Evolutionary conservation across 1,140 invertebrate species (phyloP).

Genomic region (Adoxophyes honmai): DNA sequence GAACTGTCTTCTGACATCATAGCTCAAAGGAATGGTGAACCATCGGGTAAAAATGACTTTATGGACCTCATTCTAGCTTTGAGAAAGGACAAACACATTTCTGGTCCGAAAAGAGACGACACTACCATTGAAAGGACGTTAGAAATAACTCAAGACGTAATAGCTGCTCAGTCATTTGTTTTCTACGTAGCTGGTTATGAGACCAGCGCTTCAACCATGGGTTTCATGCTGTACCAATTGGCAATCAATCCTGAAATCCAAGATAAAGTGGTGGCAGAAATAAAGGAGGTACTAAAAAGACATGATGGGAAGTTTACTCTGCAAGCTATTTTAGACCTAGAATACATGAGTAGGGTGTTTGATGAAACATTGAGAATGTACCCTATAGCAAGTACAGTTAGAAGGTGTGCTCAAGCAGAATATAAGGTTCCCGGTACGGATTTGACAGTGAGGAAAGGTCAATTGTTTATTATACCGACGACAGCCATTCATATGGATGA

Average conservation of each 20-base stretch:
- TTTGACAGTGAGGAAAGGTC: not conserved
- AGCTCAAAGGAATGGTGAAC: slow-evolving; percentile 27
- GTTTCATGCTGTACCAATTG: slow-evolving; percentile 50
- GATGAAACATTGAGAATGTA: slow-evolving; percentile 79
- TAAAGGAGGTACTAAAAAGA: slow-evolving; percentile 52
- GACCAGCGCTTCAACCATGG: slow-evolving; percentile 37
- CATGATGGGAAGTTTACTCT: slow-evolving; percentile 56
- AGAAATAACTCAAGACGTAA: slow-evolving; percentile 39
- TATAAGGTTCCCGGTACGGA: not conserved
- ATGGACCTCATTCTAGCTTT: slow-evolving; percentile 42
- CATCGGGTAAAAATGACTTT: slow-evolving; percentile 34
- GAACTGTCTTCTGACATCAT: slow-evolving; percentile 27
- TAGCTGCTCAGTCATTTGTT: slow-evolving; percentile 52
- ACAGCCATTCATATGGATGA: not conserved
- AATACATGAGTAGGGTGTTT: slow-evolving; percentile 53
- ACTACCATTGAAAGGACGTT: slow-evolving; percentile 19
- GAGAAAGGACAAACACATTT: slow-evolving; percentile 47
- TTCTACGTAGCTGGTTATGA: slow-evolving; percentile 60
- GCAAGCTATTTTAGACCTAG: slow-evolving; percentile 63
- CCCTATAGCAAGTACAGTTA: slow-evolving; percentile 69
- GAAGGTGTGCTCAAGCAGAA: not conserved
- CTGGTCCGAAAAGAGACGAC: slow-evolving; percentile 20
- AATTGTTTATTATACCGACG: not conserved
- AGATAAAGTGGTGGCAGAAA: slow-evolving; percentile 51
- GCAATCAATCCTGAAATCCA: slow-evolving; percentile 57